phyloP scores from a whole-genome alignment of 2,888 invertebrate species.

The Acrobeloides nanus region DNA sequence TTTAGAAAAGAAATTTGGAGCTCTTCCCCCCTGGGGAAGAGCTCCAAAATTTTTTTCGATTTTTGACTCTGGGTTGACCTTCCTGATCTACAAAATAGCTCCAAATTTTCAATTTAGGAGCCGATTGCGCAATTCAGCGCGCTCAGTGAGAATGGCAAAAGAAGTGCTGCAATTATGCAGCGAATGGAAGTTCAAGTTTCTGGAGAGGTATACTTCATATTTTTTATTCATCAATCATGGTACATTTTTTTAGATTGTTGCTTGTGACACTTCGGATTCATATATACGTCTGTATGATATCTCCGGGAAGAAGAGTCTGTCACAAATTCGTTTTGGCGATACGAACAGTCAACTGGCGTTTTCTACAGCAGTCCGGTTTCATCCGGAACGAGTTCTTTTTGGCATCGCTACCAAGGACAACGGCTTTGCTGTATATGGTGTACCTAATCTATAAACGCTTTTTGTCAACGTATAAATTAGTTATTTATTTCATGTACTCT shows the following conservation, averaged over 20 bases:
- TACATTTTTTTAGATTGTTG: constrained; percentile 19
- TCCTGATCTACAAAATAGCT: too few species aligned
- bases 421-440: constrained; percentile 11
- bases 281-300: constrained; percentile 23
- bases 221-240: background rate
- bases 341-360: background rate
- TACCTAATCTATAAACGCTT: constrained; percentile 8
- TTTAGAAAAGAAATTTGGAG: too few species aligned
- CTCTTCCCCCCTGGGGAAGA: too few species aligned
- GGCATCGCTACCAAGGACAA: constrained; percentile 18
- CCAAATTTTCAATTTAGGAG: constrained; percentile 18
- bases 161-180: constrained; percentile 8
- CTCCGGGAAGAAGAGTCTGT: constrained; percentile 16
- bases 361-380: constrained; percentile 11
- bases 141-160: background rate
- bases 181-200: constrained; percentile 18
- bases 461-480: background rate
- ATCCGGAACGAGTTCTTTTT: constrained; percentile 18
- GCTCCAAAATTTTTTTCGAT: too few species aligned
- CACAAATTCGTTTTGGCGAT: constrained; percentile 15
- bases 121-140: constrained; percentile 29
- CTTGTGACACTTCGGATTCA: constrained; percentile 23
- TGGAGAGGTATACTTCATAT: constrained; percentile 15
- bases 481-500: background rate
- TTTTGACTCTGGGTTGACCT: too few species aligned